Percentiles rank a stretch among this genome's conserved stretches.
phyloP scores from a whole-genome alignment of 2,888 invertebrate genomes.

The Epirrita christyi region DNA sequence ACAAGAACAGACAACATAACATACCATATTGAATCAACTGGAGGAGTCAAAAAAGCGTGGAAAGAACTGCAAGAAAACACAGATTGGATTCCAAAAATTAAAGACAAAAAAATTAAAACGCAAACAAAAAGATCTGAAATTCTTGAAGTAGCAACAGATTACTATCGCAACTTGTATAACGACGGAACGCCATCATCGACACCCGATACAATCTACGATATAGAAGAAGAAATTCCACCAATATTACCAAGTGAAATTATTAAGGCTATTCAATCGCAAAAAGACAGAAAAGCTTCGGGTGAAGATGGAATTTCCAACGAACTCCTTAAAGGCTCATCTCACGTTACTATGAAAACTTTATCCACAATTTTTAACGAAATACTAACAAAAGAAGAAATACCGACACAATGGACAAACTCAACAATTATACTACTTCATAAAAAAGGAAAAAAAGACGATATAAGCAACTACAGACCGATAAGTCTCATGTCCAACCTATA shows the following conservation, averaged over 20 bases:
- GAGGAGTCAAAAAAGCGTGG: slow-evolving; percentile 18
- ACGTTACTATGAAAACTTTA: neutral
- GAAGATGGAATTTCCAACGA: slow-evolving; percentile 12
- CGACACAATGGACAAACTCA: slow-evolving; percentile 30
- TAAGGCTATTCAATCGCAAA: slow-evolving; percentile 4
- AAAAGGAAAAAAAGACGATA: slow-evolving; percentile 36
- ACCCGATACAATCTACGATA: neutral
- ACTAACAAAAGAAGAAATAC: neutral
- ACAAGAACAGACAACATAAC: neutral
- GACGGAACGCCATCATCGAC: neutral
- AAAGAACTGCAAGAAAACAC: slow-evolving; percentile 1
- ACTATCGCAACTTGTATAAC: slow-evolving; percentile 12
- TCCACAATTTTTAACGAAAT: slow-evolving; percentile 11
- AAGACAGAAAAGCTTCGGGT: slow-evolving; percentile 8
- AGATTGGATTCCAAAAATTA: slow-evolving; percentile 7
- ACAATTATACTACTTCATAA: slow-evolving; percentile 37
- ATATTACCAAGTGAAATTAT: neutral
- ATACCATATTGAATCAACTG: neutral
- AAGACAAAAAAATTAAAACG: slow-evolving; percentile 11
- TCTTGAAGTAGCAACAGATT: slow-evolving; percentile 18
- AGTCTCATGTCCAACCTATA: slow-evolving; percentile 36
- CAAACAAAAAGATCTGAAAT: slow-evolving; percentile 17
- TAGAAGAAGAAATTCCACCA: neutral
- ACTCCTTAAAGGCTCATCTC: slow-evolving; percentile 4
- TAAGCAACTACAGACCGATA: slow-evolving; percentile 39